A percentile compares a stretch with the other conserved stretches of the same genome.
phyloP scores from a whole-genome alignment of 1,140 invertebrate species.

The Globodera ellingtonae region DNA sequence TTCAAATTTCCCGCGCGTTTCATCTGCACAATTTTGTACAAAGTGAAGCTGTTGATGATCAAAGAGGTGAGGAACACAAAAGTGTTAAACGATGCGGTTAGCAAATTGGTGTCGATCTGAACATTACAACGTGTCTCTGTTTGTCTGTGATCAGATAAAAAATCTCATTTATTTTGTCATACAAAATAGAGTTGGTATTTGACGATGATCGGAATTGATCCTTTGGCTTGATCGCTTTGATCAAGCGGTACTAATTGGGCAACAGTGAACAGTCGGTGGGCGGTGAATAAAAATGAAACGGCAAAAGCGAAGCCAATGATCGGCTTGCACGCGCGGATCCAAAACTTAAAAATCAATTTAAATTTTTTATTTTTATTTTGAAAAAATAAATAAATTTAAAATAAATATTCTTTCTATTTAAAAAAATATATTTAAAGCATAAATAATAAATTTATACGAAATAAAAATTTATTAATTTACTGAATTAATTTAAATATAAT shows the following conservation, averaged over 20 bases:
- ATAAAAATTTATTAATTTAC: too few species aligned
- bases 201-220: conserved; percentile 1
- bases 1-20: conserved; percentile 1
- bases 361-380: too few species aligned
- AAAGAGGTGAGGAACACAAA: not conserved
- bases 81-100: not conserved
- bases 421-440: too few species aligned
- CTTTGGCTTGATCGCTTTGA: not conserved
- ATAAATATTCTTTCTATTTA: too few species aligned
- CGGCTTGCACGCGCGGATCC: not conserved
- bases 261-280: not conserved
- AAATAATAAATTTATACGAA: too few species aligned
- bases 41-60: not conserved
- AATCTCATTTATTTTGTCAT: not conserved
- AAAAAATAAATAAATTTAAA: too few species aligned
- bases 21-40: not conserved
- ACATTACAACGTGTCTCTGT: not conserved
- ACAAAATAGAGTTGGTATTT: not conserved
- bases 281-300: not conserved
- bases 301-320: not conserved
- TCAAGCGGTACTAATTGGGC: not conserved
- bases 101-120: not conserved
- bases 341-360: not conserved
- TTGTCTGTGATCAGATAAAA: not conserved
- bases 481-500: too few species aligned